A percentile compares a stretch with the other conserved stretches of the same genome.
Conservation (phyloP, 2,888 invertebrate species). For the Drosophila anomelani region DNA sequence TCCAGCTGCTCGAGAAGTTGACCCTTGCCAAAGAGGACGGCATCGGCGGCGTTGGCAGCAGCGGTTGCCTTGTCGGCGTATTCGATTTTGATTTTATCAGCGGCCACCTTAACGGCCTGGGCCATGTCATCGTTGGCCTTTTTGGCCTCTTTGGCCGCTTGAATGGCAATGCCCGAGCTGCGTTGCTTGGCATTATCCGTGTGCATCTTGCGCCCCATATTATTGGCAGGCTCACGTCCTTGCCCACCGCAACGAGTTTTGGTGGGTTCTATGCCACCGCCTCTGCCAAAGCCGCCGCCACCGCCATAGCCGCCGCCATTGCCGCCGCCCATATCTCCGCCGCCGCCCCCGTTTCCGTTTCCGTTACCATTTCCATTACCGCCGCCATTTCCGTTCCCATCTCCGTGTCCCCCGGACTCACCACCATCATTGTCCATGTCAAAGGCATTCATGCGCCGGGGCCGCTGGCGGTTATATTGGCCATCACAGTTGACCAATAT, state of each 20-base stretch:
- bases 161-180: conserved; percentile 88
- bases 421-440: not conserved
- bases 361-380: too few species aligned
- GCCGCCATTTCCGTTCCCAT: not conserved
- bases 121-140: conserved; percentile 85
- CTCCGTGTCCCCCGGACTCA: not conserved
- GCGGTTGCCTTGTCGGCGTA: conserved; percentile 89
- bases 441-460: not conserved
- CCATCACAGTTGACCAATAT: not conserved
- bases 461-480: not conserved
- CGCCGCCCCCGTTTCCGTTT: not conserved
- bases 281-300: not conserved
- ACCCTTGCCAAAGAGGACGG: conserved; percentile 88
- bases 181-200: conserved; percentile 80
- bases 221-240: too few species aligned
- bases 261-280: too few species aligned
- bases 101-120: conserved; percentile 89
- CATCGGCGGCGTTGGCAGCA: conserved; percentile 90
- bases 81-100: conserved; percentile 89
- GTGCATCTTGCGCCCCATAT: not conserved
- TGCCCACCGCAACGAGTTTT: too few species aligned
- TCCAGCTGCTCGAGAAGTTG: conserved; percentile 88
- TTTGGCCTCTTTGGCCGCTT: conserved; percentile 88
- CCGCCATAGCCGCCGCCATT: too few species aligned
- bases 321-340: not conserved